Evolutionary conservation across 2,797 vertebrate species (phyloP), one percentile per base, ranked within the genome.

Genomic region (Aeoliscus strigatus): DNA sequence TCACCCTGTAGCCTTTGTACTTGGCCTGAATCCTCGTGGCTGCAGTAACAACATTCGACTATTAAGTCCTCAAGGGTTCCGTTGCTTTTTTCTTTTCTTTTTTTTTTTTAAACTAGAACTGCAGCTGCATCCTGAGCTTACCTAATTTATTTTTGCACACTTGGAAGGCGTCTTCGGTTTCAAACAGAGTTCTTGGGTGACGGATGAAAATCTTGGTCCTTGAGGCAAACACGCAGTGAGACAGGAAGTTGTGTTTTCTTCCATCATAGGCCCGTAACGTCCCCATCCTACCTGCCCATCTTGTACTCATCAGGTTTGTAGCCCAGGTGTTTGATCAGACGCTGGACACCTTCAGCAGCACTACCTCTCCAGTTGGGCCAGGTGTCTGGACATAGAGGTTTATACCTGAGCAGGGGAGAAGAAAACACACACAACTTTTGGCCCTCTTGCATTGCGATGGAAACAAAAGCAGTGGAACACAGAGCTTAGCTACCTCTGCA

Each of bases 181-280:
- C 92, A 82, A 98, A 98, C 53, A 98, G 75, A 15, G 94, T 97
- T 67, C 84, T 88, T 1, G 96, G 92, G 61, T 95, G 94, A 9
- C 96, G 93, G 60, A 98, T 98, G 79, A 98, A 98, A 57, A 98
- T 92, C 69, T 98, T 98, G 27, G 93, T 97, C 80, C 96, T 98
- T 71, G 0, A 36, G 14, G 33, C 24, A 15, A 27, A 30, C 12
- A 33, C 24, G 37, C 2, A 12, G 8, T 17, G 4, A 47, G 12
- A 43, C 2, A 3, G 3, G 9, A 28, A 11, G 24, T 3, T 2
- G 24, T 6, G 18, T 26, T 28, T 21, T 8, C n/a, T 8, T 13
- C 3, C 8, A 9, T 13, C 9, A 10, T 18, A 6, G 4, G 16
- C 8, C 1, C 16, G 2, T 13, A 8, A 10, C 9, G 13, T 8